A percentile compares a stretch with the other conserved stretches of the same genome.
Evolutionary conservation across 2,797 vertebrate species (phyloP).

Genomic region (Mergus octosetaceus): DNA sequence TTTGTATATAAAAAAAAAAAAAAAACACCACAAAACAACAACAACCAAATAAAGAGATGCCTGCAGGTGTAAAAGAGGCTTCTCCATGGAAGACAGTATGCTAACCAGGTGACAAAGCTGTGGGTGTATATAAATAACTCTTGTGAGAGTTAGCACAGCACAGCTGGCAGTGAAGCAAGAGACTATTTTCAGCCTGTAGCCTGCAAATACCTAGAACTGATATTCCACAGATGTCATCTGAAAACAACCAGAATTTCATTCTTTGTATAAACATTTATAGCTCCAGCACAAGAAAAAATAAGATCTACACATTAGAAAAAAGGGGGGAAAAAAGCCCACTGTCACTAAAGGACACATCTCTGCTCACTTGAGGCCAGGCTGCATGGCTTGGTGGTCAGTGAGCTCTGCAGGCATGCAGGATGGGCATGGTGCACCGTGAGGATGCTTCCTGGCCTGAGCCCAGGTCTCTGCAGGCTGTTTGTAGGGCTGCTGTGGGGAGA

Average conservation of each 20-base stretch:
- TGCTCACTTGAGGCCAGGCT: neutral
- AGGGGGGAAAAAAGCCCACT: neutral
- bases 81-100: neutral
- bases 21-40: no score
- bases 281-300: neutral
- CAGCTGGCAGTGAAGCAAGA: slow-evolving; percentile 6
- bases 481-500: neutral
- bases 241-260: neutral
- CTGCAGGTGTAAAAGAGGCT: neutral
- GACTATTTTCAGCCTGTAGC: neutral
- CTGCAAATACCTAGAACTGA: neutral
- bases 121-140: neutral
- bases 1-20: neutral
- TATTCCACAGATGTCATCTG: neutral
- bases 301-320: neutral
- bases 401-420: no score
- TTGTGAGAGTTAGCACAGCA: neutral
- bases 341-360: neutral
- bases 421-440: fast-evolving
- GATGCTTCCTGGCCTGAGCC: neutral
- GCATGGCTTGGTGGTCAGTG: neutral
- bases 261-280: neutral
- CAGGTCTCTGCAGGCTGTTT: neutral
- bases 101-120: slow-evolving; percentile 11
- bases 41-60: neutral